Conservation (phyloP, 1,140 invertebrate genomes). For the Saccostrea echinata region DNA sequence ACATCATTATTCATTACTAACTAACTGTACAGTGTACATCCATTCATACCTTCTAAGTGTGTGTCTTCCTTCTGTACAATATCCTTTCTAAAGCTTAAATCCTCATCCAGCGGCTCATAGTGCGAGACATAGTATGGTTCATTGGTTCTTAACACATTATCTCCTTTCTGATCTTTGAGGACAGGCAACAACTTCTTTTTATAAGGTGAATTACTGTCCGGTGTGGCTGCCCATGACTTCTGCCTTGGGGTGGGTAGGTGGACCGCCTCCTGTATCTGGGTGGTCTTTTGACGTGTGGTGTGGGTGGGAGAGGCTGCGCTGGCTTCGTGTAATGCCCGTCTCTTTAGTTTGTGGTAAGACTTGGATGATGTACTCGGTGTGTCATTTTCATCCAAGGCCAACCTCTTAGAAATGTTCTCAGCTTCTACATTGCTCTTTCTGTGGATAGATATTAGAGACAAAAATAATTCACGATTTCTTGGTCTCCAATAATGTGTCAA, state of each 20-base stretch:
- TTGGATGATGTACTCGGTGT: conserved; percentile 5
- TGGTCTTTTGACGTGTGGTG: neutral
- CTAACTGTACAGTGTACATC: neutral
- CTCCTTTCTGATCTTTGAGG: neutral
- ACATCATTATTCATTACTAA: no score
- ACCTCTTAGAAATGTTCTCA: conserved; percentile 56
- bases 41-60: conserved; percentile 53
- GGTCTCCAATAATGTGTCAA: no score
- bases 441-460: no score
- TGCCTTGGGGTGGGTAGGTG: conserved; percentile 14
- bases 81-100: conserved; percentile 43
- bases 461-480: neutral
- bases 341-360: neutral
- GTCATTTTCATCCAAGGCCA: conserved; percentile 22
- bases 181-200: conserved; percentile 6
- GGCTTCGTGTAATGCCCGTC: neutral
- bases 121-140: conserved; percentile 59
- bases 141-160: conserved; percentile 54
- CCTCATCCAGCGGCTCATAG: conserved; percentile 51
- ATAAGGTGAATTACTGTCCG: neutral
- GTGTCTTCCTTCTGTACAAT: conserved; percentile 37
- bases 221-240: conserved; percentile 25
- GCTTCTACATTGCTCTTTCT: conserved; percentile 52
- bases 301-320: neutral
- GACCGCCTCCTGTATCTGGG: neutral